Evolutionary conservation across 2,888 invertebrate species (phyloP).

Genomic region (Drymonia ruficornis): DNA sequence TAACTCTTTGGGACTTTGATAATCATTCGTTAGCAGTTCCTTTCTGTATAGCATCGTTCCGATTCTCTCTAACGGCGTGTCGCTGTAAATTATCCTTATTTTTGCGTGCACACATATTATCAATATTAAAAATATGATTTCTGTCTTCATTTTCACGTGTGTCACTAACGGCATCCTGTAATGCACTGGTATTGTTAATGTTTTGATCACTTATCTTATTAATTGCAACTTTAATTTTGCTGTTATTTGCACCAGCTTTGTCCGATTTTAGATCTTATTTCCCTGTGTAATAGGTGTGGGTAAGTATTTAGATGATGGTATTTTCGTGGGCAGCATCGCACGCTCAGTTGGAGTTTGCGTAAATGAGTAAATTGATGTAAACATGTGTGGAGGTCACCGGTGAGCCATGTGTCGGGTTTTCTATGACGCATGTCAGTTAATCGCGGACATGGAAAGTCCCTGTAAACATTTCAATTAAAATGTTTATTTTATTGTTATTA

Average conservation of each 20-base stretch:
- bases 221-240: conserved; percentile 45
- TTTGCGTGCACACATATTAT: conserved; percentile 54
- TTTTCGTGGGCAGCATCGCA: conserved; percentile 26
- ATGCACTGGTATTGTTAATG: conserved; percentile 51
- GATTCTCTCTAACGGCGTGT: conserved; percentile 62
- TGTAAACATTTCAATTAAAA: no score
- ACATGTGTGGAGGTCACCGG: conserved; percentile 54
- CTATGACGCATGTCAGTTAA: conserved; percentile 22
- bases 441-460: conserved; percentile 16
- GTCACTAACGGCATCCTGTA: conserved; percentile 38
- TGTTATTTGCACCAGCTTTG: conserved; percentile 13
- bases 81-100: conserved; percentile 43
- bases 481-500: no score
- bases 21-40: conserved; percentile 62
- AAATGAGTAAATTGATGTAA: conserved; percentile 60
- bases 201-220: conserved; percentile 60
- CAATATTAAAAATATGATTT: conserved; percentile 35
- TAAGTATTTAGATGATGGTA: conserved; percentile 10
- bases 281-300: conserved; percentile 23
- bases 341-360: conserved; percentile 42
- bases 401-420: conserved; percentile 20
- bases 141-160: conserved; percentile 48
- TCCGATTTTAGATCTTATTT: conserved; percentile 42
- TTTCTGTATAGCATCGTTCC: conserved; percentile 68
- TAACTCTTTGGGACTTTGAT: conserved; percentile 63